Conservation (phyloP, 2,113 vertebrate genomes). For the Thunnus thynnus region DNA sequence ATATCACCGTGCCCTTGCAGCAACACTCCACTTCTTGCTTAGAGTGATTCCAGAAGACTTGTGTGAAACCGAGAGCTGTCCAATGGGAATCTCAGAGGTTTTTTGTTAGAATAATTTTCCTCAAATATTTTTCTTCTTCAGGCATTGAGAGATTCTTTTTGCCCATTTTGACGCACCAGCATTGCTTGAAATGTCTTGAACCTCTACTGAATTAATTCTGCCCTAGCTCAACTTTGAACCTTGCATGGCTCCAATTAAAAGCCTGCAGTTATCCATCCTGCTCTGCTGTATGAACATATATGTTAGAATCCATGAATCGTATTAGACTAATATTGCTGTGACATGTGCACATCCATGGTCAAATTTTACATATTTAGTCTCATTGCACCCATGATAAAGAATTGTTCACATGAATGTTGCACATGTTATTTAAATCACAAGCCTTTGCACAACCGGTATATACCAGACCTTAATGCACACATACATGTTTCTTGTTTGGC, state of each 20-base stretch:
- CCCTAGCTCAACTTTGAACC: slow-evolving; percentile 66
- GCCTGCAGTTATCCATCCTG: slow-evolving; percentile 32
- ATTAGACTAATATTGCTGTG: slow-evolving; percentile 22
- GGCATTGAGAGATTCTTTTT: slow-evolving; percentile 48
- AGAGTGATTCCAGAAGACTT: slow-evolving; percentile 64
- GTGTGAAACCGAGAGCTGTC: slow-evolving; percentile 70
- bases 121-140: slow-evolving; percentile 77
- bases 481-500: slow-evolving; percentile 57
- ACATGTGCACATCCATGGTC: slow-evolving; percentile 24
- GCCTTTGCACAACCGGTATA: slow-evolving; percentile 3
- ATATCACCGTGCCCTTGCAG: slow-evolving; percentile 64
- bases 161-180: slow-evolving; percentile 60
- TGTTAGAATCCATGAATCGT: slow-evolving; percentile 26
- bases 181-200: slow-evolving; percentile 71
- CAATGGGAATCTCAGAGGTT: slow-evolving; percentile 71
- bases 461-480: slow-evolving; percentile 36
- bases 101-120: slow-evolving; percentile 79
- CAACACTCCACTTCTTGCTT: slow-evolving; percentile 64
- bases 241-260: slow-evolving; percentile 66
- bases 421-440: slow-evolving; percentile 33
- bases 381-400: slow-evolving; percentile 14
- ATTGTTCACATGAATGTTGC: slow-evolving; percentile 7
- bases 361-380: slow-evolving; percentile 42
- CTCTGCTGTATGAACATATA: slow-evolving; percentile 28
- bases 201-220: slow-evolving; percentile 59